A percentile compares a stretch with the other conserved stretches of the same genome.
Evolutionary conservation across 2,113 vertebrate species (phyloP).

Genomic region (Vulpes ferrilata): DNA sequence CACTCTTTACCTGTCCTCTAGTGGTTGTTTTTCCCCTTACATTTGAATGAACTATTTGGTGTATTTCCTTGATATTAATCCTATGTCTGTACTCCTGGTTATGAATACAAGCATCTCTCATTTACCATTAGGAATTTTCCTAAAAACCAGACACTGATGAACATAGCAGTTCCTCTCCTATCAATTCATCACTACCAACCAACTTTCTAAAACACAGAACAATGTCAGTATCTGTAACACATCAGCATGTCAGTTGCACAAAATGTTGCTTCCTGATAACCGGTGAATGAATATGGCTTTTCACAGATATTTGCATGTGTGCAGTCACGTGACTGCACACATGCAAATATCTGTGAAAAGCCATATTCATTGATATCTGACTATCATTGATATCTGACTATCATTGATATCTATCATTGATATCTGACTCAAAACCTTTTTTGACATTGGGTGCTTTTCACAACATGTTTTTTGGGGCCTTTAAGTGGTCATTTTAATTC

Average conservation of each 20-base stretch:
- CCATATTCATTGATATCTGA: too few relatives aligned
- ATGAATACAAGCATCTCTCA: background rate
- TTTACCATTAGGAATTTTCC: background rate
- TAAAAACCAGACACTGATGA: background rate
- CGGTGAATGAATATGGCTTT: background rate
- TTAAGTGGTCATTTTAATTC: background rate
- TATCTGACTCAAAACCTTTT: background rate
- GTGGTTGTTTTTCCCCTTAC: slow-evolving; percentile 4
- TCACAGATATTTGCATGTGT: background rate
- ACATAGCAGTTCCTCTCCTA: background rate
- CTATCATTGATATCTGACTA: too few relatives aligned
- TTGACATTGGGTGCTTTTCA: background rate
- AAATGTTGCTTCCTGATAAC: background rate
- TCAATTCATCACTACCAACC: background rate
- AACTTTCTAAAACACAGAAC: background rate
- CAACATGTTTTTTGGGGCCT: background rate
- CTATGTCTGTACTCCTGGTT: background rate
- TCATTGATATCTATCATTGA: background rate
- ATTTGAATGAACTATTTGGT: background rate
- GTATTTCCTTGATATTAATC: background rate
- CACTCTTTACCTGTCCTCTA: background rate
- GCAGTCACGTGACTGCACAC: fast-evolving
- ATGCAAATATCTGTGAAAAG: too few relatives aligned
- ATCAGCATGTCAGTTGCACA: background rate
- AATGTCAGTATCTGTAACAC: background rate